Evolutionary conservation across 1,140 invertebrate species (phyloP), one percentile per base, ranked within the genome.

Genomic region (Paracyclopina nana): DNA sequence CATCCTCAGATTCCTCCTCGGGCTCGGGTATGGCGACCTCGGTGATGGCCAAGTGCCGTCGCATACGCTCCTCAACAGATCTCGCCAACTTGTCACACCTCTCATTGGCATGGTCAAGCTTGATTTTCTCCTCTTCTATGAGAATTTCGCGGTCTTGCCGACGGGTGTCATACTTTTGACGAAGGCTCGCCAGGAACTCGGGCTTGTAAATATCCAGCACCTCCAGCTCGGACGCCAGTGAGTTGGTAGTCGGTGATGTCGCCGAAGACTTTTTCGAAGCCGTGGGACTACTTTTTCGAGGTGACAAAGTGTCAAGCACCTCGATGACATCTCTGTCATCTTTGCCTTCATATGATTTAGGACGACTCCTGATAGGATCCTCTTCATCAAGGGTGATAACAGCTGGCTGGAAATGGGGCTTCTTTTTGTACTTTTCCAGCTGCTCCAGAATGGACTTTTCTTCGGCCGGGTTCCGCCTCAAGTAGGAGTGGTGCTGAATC

Each of bases 1-100:
- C 57, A n/a, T 53, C 55, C 25, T 53, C 49, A 28, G 57, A 46
- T 16, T 55, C 53, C 26, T 53, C 53, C 14, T 53, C 46, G 8
- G 50, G 44, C 22, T 54, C 52, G 20, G 40, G 20, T 9, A 51
- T 49, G n/a, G 54, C 30, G 8, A 42, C 34, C 12, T 46, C 38
- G 1, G 22, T 29, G 25, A 50, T 53, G 2, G 24, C 29, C 11
- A 54, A 22, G 14, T 53, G 20, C 22, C 44, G 41, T 9, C 34
- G 34, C 20, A 54, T 24, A 6, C 34, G 34, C 11, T 53, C 20
- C 24, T 42, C 53, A 2, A 53, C 5, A 20, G 34, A n/a, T 3
- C 20, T 20, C 9, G 14, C 34, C 34, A 38, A 38, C 20, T 38
- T 38, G 14, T 38, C 2, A 8, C n/a, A 16, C 14, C 34, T n/a